These are phyloP conservation scores for Neosilurus mollespiculum DNA, from an alignment of 2,797 vertebrate species.

Conservation along the genomic window DNA sequence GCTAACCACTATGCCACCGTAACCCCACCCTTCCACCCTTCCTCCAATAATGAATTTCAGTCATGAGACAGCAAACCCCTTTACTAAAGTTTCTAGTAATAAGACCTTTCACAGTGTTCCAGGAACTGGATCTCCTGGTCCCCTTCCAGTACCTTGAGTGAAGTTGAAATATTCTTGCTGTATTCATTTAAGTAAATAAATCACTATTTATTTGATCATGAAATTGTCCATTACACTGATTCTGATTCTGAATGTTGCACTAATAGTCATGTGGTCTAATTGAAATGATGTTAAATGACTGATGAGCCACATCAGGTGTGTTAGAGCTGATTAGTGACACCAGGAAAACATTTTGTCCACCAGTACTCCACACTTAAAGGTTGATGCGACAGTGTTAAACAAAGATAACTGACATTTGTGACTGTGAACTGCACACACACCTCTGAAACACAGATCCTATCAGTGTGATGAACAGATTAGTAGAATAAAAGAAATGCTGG, in stretches of 20 bases:
- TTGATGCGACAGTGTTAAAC: neutral
- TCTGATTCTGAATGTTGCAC: neutral
- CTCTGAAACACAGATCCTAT: slow-evolving; percentile 26
- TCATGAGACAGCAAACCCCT: neutral
- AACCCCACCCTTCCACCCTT: neutral
- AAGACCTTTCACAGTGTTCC: neutral
- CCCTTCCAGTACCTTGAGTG: neutral
- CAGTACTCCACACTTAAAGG: neutral
- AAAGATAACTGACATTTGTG: slow-evolving; percentile 5
- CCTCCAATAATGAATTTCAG: neutral
- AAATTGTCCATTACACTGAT: neutral
- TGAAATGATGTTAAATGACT: neutral
- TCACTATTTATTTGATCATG: neutral
- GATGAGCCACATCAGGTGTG: neutral
- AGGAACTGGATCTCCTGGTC: neutral
- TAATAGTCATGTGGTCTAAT: neutral
- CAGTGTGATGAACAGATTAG: slow-evolving; percentile 19
- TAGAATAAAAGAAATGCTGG: slow-evolving; percentile 33
- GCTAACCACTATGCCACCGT: no score
- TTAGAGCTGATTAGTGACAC: neutral
- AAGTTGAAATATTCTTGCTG: neutral
- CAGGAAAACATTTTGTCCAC: neutral
- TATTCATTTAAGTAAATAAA: slow-evolving; percentile 13
- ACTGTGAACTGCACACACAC: neutral
- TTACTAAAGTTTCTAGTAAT: neutral